These are phyloP conservation scores for Oenanthe melanoleuca DNA, from an alignment of 2,113 vertebrate genomes.

Conservation along the genomic window DNA sequence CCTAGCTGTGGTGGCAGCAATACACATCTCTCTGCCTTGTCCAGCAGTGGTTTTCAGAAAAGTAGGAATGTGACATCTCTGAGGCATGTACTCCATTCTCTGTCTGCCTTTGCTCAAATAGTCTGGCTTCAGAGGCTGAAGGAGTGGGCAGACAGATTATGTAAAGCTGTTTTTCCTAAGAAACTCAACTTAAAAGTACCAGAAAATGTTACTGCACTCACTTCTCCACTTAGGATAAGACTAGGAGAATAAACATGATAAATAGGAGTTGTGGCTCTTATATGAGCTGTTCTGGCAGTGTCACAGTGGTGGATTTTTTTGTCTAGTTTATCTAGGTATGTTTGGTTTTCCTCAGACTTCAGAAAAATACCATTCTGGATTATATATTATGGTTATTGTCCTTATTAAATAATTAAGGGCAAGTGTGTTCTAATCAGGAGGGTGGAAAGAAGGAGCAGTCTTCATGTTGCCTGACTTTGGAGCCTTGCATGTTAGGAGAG, in stretches of 20 bases:
- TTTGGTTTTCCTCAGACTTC: background rate
- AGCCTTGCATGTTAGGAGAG: background rate
- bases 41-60: background rate
- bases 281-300: background rate
- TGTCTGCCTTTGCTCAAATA: background rate
- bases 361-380: background rate
- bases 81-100: background rate
- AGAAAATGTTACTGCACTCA: background rate
- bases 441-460: background rate
- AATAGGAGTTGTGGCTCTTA: background rate
- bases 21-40: background rate
- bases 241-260: background rate
- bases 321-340: background rate
- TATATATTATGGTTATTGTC: background rate
- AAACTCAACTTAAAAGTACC: background rate
- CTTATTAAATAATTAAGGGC: background rate
- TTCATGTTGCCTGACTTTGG: background rate
- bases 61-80: background rate
- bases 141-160: background rate
- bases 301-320: background rate
- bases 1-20: background rate
- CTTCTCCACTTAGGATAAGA: background rate
- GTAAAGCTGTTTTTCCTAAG: background rate
- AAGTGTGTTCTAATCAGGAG: background rate
- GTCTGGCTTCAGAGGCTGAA: background rate